Percentiles rank a stretch among this genome's conserved stretches.
Evolutionary conservation across 2,888 invertebrate species (phyloP).

Genomic region (Spilosoma lubricipeda): DNA sequence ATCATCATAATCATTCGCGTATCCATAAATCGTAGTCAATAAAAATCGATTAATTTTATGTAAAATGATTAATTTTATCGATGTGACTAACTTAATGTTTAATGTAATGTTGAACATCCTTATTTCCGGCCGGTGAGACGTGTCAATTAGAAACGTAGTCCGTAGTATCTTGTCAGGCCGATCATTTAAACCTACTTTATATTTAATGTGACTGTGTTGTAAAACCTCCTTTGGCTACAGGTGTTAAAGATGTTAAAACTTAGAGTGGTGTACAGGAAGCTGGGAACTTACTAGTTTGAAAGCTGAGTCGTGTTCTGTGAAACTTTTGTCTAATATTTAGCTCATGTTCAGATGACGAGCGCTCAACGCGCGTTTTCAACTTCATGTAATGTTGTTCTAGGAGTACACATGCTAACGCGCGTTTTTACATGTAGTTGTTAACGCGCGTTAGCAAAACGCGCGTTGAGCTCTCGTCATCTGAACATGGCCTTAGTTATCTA

Average conservation of each 20-base stretch:
- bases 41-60: neutral
- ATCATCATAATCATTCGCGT: neutral
- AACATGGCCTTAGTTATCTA: too few species aligned
- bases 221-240: conserved; percentile 23
- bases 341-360: too few species aligned
- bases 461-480: too few species aligned
- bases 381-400: too few species aligned
- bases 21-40: neutral
- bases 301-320: neutral
- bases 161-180: conserved; percentile 60
- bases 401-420: too few species aligned
- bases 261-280: conserved; percentile 13
- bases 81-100: conserved; percentile 18
- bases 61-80: conserved; percentile 21
- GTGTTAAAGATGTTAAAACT: conserved; percentile 20
- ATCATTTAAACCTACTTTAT: conserved; percentile 59
- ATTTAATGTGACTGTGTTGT: conserved; percentile 38
- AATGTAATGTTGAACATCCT: too few species aligned
- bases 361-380: too few species aligned
- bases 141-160: conserved; percentile 71
- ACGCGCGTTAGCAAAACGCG: too few species aligned
- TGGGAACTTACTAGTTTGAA: conserved; percentile 12
- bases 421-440: too few species aligned
- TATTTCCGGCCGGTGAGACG: conserved; percentile 62
- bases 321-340: too few species aligned